Percentiles rank a stretch among this genome's conserved stretches.
These are phyloP conservation scores for Ptilonorhynchus violaceus DNA, from an alignment of 2,113 vertebrate species.

Conservation along the genomic window DNA sequence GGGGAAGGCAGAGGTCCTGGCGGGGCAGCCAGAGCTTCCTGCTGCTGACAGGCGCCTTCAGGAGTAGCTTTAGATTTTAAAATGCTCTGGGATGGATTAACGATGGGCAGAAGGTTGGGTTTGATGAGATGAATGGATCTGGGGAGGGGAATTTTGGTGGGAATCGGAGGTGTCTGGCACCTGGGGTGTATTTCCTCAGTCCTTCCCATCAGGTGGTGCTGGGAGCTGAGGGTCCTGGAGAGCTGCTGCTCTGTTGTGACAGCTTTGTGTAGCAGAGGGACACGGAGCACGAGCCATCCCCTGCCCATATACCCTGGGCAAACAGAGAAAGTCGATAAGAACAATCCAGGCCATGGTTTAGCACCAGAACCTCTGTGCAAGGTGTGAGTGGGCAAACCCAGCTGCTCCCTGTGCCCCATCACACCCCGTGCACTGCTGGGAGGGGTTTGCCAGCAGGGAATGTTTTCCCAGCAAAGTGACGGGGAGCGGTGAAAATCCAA, in stretches of 20 bases:
- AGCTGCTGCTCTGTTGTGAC: accelerated
- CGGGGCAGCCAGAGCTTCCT: background rate
- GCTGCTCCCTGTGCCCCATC: background rate
- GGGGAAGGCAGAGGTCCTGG: background rate
- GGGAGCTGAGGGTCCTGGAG: background rate
- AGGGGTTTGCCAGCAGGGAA: background rate
- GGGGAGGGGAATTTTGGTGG: background rate
- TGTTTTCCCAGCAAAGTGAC: background rate
- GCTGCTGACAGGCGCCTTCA: background rate
- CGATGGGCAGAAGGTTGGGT: accelerated
- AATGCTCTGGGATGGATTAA: background rate
- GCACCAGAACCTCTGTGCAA: background rate
- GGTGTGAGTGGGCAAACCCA: background rate
- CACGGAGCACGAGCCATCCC: accelerated
- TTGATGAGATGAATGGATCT: background rate
- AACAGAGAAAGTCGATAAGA: background rate
- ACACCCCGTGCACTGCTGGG: accelerated
- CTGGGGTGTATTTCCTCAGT: background rate
- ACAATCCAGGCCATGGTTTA: background rate
- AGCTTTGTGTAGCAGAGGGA: background rate
- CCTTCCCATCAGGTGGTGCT: background rate
- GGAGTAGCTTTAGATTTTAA: background rate
- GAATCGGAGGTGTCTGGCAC: background rate
- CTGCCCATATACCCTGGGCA: background rate
- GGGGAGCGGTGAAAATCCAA: background rate